These are phyloP conservation scores for Lacanobia wlatinum DNA, from an alignment of 2,888 invertebrate species.

Conservation along the genomic window DNA sequence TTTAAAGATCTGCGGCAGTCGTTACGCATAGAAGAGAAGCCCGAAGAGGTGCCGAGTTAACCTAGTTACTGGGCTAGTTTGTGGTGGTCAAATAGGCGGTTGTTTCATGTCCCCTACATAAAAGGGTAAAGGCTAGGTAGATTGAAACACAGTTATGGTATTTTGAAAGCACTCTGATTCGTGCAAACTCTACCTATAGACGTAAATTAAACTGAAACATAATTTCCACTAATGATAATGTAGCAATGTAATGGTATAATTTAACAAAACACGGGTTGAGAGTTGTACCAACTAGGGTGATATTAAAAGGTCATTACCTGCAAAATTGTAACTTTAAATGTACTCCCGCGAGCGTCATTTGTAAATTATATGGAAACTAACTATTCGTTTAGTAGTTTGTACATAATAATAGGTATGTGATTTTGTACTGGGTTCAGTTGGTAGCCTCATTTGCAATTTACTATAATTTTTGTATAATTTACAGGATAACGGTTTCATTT, in stretches of 20 bases:
- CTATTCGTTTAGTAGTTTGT: slow-evolving; percentile 30
- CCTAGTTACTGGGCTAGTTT: too few species aligned
- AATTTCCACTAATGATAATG: slow-evolving; percentile 48
- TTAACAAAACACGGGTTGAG: slow-evolving; percentile 52
- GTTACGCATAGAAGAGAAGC: not conserved
- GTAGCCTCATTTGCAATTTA: not conserved
- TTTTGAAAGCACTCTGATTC: slow-evolving; percentile 4
- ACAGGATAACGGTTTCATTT: not conserved
- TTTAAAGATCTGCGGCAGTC: not conserved
- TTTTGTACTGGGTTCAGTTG: not conserved
- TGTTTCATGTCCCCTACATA: too few species aligned
- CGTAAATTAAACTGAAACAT: slow-evolving; percentile 8
- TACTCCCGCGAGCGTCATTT: slow-evolving; percentile 65
- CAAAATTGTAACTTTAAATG: slow-evolving; percentile 64
- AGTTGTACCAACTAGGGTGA: slow-evolving; percentile 59
- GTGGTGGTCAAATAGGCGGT: too few species aligned
- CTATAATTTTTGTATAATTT: too few species aligned
- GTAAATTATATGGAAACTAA: slow-evolving; percentile 45
- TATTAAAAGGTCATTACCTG: slow-evolving; percentile 70
- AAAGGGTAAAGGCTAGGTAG: too few species aligned
- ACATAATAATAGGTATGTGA: not conserved
- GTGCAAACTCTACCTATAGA: not conserved
- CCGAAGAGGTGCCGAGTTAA: too few species aligned
- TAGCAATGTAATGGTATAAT: slow-evolving; percentile 48
- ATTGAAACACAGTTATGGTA: too few species aligned